Evolutionary conservation across 1,140 invertebrate genomes (phyloP).

Genomic region (Mizuhopecten yessoensis): DNA sequence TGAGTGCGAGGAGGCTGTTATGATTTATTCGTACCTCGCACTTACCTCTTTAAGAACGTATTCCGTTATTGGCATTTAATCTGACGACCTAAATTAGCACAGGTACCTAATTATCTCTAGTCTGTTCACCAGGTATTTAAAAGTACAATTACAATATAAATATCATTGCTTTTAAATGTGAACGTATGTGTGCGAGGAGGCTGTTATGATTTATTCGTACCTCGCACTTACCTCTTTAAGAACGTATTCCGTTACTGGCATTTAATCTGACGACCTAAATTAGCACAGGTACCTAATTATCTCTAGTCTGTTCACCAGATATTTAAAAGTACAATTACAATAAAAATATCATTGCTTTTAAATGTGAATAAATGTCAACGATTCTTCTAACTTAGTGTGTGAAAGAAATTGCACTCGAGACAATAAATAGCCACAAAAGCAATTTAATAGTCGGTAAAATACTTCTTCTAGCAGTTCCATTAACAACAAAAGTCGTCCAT

Average conservation of each 20-base stretch:
- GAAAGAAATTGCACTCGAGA: too few relatives aligned
- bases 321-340: background rate
- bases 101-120: background rate
- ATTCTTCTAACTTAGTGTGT: too few relatives aligned
- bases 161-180: background rate
- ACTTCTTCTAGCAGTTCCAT: too few relatives aligned
- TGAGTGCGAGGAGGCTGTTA: background rate
- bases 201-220: background rate
- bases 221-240: background rate
- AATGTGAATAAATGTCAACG: background rate
- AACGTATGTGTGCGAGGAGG: background rate
- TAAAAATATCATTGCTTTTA: background rate
- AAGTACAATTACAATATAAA: background rate
- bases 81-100: too few relatives aligned
- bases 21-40: background rate
- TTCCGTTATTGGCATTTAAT: background rate
- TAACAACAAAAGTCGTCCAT: too few relatives aligned
- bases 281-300: background rate
- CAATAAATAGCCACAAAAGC: too few relatives aligned
- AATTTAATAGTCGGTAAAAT: too few relatives aligned
- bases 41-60: background rate
- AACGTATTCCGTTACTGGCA: background rate
- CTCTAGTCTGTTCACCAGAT: background rate
- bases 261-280: background rate
- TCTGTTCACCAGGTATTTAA: background rate